Percentiles rank a stretch among this genome's conserved stretches.
Evolutionary conservation across 2,797 vertebrate genomes (phyloP).

Genomic region (Philypnodon macrostomus): DNA sequence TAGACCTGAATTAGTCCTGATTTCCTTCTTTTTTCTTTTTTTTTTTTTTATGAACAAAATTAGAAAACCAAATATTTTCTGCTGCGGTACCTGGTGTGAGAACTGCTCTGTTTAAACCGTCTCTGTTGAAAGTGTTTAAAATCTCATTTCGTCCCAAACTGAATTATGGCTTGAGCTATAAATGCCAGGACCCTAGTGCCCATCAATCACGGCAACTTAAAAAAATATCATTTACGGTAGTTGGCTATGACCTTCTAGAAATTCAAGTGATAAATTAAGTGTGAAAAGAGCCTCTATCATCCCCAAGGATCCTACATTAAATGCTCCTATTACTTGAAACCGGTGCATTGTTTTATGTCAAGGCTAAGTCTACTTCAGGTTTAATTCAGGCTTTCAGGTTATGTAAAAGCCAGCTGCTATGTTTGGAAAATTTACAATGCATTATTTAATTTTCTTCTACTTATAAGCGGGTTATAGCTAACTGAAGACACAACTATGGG

Average conservation of each 20-base stretch:
- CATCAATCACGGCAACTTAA: slow-evolving; percentile 58
- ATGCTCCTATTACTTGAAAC: slow-evolving; percentile 15
- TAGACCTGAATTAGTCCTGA: too few species aligned
- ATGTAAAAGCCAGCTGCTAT: slow-evolving; percentile 5
- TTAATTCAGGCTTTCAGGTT: too few species aligned
- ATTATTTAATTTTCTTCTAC: slow-evolving; percentile 18
- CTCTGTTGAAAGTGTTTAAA: slow-evolving; percentile 32
- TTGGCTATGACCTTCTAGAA: slow-evolving; percentile 46
- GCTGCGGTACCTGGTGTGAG: too few species aligned
- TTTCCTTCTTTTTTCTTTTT: too few species aligned
- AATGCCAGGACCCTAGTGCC: slow-evolving; percentile 28
- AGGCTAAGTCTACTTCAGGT: background rate
- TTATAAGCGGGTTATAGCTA: too few species aligned
- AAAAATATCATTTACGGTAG: slow-evolving; percentile 58
- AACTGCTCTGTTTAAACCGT: slow-evolving; percentile 33
- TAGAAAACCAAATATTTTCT: too few species aligned
- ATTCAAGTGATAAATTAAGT: slow-evolving; percentile 56
- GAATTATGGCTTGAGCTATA: slow-evolving; percentile 47
- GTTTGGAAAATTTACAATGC: background rate
- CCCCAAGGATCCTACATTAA: slow-evolving; percentile 22
- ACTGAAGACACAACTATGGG: slow-evolving; percentile 1
- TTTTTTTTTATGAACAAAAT: too few species aligned
- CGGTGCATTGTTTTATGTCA: slow-evolving; percentile 16
- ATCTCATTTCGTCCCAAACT: slow-evolving; percentile 37
- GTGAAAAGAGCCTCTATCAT: slow-evolving; percentile 31